phyloP scores from a whole-genome alignment of 2,888 invertebrate species.

The Stenoptilia bipunctidactyla region DNA sequence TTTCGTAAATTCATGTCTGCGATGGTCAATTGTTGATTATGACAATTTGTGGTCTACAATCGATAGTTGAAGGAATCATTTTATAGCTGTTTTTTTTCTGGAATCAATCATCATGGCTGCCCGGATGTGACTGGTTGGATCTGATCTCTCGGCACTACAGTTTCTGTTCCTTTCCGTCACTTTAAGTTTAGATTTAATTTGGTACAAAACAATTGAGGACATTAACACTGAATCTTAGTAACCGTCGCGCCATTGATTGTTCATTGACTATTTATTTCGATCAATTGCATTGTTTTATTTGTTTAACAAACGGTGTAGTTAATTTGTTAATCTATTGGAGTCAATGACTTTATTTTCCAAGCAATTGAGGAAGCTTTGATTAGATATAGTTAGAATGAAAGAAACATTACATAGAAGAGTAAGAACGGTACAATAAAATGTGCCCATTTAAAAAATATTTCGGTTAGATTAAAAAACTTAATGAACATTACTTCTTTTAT shows the following conservation, averaged over 20 bases:
- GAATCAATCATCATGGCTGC: slow-evolving; percentile 7
- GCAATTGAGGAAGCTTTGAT: slow-evolving; percentile 30
- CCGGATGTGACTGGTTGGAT: slow-evolving; percentile 47
- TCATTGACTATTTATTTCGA: slow-evolving; percentile 10
- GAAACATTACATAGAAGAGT: too few species aligned
- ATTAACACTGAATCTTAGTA: slow-evolving; percentile 34
- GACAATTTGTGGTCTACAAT: too few species aligned
- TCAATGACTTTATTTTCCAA: slow-evolving; percentile 25
- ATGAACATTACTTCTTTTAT: too few species aligned
- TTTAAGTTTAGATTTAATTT: slow-evolving; percentile 36
- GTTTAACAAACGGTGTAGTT: slow-evolving; percentile 28
- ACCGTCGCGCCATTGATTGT: slow-evolving; percentile 17
- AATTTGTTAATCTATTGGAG: slow-evolving; percentile 24
- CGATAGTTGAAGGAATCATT: too few species aligned
- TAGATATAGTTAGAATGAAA: slow-evolving; percentile 17
- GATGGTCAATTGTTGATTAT: slow-evolving; percentile 11
- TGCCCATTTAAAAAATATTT: too few species aligned
- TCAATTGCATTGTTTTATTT: slow-evolving; percentile 24
- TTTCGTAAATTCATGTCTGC: neutral
- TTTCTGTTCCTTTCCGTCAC: slow-evolving; percentile 26
- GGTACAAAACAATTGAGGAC: slow-evolving; percentile 48
- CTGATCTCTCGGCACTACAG: slow-evolving; percentile 22
- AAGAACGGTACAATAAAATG: too few species aligned
- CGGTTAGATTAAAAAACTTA: too few species aligned
- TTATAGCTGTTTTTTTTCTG: neutral